Evolutionary conservation across 2,113 vertebrate genomes (phyloP), one percentile per base, ranked within the genome.

Genomic region (Takifugu bimaculatus): DNA sequence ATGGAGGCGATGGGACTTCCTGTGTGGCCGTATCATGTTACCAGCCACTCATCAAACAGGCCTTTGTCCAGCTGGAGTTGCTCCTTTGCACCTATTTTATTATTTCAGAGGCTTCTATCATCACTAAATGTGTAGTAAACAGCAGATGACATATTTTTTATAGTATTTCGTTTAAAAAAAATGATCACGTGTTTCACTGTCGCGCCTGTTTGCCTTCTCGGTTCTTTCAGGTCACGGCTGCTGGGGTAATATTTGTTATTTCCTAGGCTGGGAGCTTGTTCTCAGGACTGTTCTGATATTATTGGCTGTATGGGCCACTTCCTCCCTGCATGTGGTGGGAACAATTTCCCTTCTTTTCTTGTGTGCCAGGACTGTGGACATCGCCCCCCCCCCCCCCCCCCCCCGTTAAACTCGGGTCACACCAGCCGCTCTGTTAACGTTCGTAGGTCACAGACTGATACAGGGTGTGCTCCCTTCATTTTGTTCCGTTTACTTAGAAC

Each of bases 261-360:
- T 14, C 52, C n/a, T 4, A 39, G 29, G 5, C 29, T 44, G 13
- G 11, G 11, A 39, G 35, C 35, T 10, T 2, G 28, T 14, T 59
- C 60, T 68, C 0, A 12, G 42, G 20, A 57, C 65, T 55, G 11
- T 35, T 6, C 32, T 67, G 25, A 56, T 72, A 63, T 74, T 43
- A 39, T 10, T 12, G 26, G 55, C 28, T 53, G 20, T 78, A 67
- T 61, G 60, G 68, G 66, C 29, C 64, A 59, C 86, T 86, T 87
- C 88, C 86, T 65, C 26, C 70, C 44, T 6, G 20, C 65, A 67
- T 86, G 74, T 85, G 78, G 49, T 61, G 72, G 74, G 54, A 39
- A 10, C 35, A 39, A 49, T 50, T 86, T 86, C 78, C 89, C 89
- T 87, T 88, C 68, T 53, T 75, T 44, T 77, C 53, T 63, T 54